Conservation (phyloP, 2,797 vertebrate species). For the Columba guinea region DNA sequence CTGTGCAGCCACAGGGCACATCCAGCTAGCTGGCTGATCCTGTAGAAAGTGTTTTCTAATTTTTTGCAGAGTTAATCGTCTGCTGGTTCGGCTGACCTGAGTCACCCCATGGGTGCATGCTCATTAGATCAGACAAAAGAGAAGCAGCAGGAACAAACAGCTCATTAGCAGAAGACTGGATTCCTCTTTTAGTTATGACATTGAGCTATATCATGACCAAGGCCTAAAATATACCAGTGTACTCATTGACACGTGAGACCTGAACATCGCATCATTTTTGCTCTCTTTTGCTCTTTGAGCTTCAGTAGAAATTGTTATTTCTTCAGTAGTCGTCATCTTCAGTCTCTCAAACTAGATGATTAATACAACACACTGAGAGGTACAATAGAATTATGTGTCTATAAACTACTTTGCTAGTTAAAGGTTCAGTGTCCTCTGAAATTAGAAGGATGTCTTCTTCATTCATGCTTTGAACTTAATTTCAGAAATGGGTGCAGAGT, state of each 20-base stretch:
- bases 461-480: neutral
- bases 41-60: constrained; percentile 11
- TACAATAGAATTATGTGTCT: neutral
- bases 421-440: neutral
- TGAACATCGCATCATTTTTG: neutral
- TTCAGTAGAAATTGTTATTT: neutral
- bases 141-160: neutral
- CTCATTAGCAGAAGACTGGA: neutral
- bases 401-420: neutral
- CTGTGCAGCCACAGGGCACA: neutral
- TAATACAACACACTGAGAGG: neutral
- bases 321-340: neutral
- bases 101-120: neutral
- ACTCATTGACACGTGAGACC: neutral
- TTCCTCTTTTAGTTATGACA: neutral
- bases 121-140: constrained; percentile 5
- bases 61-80: neutral
- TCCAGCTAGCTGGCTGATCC: neutral
- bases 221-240: neutral
- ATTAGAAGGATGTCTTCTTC: neutral
- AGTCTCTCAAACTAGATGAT: neutral
- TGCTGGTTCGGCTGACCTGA: constrained; percentile 10
- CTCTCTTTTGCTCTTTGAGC: neutral
- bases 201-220: neutral
- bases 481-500: neutral